Evolutionary conservation across 2,888 invertebrate genomes (phyloP), one percentile per base, ranked within the genome.

Genomic region (Iselma pallidipennis): DNA sequence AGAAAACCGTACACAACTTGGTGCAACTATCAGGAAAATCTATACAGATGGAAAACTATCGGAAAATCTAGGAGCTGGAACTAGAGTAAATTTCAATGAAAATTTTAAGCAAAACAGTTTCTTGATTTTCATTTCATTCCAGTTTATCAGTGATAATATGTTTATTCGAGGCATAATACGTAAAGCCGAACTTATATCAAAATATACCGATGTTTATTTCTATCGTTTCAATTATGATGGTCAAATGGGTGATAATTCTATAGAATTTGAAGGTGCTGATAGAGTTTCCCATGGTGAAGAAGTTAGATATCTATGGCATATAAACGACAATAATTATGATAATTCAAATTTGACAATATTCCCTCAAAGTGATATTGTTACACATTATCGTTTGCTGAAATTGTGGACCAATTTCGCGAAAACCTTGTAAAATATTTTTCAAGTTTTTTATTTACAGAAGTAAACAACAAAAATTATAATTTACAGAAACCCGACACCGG

Each of bases 391-490:
- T n/a, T 58, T 66, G 33, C 49, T 65, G 10, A 66, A 51, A 50
- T 25, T 70, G 12, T 68, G 66, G 65, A 55, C 61, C 5, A 64
- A 69, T 51, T 69, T 69, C 55, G 60, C 61, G 2, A 65, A 54
- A 50, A 23, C 14, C 2, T 31, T 53, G 53, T 53, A 53, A 53
- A 19, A 2, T 9, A 16, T 26, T 4, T 31, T 4, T 29, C 16
- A 23, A 9, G 9, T 14, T 4, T 29, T 10, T 12, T 10, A 33
- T 10, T 33, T 33, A 33, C 33, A 33, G 12, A 33, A n/a, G n/a
- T n/a, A 10, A 33, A 33, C 9, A 33, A 86, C 85, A 4, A 19
- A 10, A 12, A 25, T n/a, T n/a, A 2, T 28, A 48, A n/a, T 2
- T 48, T 55, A 14, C 19, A 55, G 59, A 14, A 59, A 59, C 14